These are phyloP conservation scores for Bombus soroeensis DNA, from an alignment of 1,140 invertebrate species.

Conservation along the genomic window DNA sequence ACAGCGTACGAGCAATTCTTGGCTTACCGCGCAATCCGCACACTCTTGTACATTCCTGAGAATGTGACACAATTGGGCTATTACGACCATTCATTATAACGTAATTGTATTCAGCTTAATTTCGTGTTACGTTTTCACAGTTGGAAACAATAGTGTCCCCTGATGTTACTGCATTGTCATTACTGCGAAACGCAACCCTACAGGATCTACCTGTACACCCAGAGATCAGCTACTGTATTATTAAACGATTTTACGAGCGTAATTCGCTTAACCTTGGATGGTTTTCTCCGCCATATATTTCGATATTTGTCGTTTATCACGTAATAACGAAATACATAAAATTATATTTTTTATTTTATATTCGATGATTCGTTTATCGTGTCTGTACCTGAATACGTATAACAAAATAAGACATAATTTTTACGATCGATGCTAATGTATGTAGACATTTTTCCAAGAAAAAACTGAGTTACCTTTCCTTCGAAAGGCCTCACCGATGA, in stretches of 20 bases:
- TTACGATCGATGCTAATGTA: slow-evolving; percentile 54
- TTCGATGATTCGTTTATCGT: not conserved
- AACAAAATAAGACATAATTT: not conserved
- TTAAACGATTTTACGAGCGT: slow-evolving; percentile 5
- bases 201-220: slow-evolving; percentile 21
- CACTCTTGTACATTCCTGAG: slow-evolving; percentile 66
- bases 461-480: too few relatives aligned
- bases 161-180: slow-evolving; percentile 65
- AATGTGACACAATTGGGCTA: slow-evolving; percentile 68
- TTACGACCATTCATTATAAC: slow-evolving; percentile 67
- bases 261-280: slow-evolving; percentile 14
- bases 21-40: slow-evolving; percentile 67
- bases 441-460: slow-evolving; percentile 7
- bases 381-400: not conserved
- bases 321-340: not conserved
- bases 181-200: slow-evolving; percentile 43
- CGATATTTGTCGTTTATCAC: not conserved
- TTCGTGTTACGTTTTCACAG: slow-evolving; percentile 66
- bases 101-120: slow-evolving; percentile 71
- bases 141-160: slow-evolving; percentile 60
- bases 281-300: not conserved
- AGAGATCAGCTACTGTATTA: slow-evolving; percentile 9
- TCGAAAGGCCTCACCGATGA: not conserved
- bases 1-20: slow-evolving; percentile 64
- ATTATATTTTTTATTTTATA: not conserved